These are phyloP conservation scores for Falco rusticolus DNA, from an alignment of 2,797 vertebrate species.

Conservation along the genomic window DNA sequence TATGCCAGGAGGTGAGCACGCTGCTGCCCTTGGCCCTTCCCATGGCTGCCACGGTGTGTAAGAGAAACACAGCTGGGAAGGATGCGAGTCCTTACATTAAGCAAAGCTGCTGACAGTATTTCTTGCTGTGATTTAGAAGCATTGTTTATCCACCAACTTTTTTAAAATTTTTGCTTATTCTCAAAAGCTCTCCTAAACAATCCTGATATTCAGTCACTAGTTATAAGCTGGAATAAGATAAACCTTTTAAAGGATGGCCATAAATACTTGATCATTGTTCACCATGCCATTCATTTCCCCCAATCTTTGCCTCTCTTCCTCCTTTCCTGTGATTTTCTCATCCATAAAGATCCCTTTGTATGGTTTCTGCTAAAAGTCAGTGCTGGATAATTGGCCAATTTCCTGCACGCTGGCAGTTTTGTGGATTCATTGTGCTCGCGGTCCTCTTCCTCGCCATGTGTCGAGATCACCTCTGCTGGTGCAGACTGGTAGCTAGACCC, in stretches of 20 bases:
- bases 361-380: not conserved
- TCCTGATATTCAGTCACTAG: not conserved
- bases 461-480: accelerated
- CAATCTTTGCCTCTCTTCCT: not conserved
- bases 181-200: not conserved
- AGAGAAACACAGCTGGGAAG: not conserved
- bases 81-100: not conserved
- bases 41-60: accelerated
- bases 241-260: not conserved
- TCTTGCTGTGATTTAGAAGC: not conserved
- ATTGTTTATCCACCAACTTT: not conserved
- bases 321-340: not conserved
- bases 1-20: not conserved
- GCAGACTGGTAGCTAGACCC: not conserved
- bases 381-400: slow-evolving; percentile 13
- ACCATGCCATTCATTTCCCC: not conserved
- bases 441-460: not conserved
- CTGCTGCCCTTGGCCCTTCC: accelerated
- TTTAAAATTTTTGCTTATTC: not conserved
- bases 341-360: slow-evolving; percentile 34
- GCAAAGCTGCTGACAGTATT: not conserved
- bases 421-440: not conserved
- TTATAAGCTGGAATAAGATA: not conserved
- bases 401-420: not conserved
- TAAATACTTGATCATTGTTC: not conserved